Base-by-base conservation (phyloP, 2,113 vertebrate genomes). In the Herpetotheres cachinnans region DNA sequence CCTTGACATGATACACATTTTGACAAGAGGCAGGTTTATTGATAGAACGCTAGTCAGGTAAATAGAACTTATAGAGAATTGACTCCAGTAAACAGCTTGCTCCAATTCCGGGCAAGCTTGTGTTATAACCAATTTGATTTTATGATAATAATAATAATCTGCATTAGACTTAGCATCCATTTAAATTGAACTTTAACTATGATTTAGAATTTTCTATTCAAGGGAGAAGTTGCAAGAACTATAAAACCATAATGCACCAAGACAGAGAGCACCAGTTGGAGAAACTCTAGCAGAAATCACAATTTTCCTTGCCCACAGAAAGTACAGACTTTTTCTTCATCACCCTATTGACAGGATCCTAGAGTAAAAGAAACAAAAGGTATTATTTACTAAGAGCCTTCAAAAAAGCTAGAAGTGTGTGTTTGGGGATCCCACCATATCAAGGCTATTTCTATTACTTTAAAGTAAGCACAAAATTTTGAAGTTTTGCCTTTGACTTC, bases 1-100 rank as follows among this genome's bases (percentile, higher is more conserved):
- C 65, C 76, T 47, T 71, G 80, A 81, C 63, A 69, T 25, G 46
- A 92, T 70, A 77, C 62, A 80, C n/a, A 20, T 30, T 94, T 81
- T 90, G 86, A 95, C 77, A 90, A 79, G 63, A 92, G 76, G 59
- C 26, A 56, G 67, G 40, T 86, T 95, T 81, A 86, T 65, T 81
- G 78, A 90, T 13, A 71, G 63, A 80, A 93, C 49, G 44, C 3
- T 8, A 44, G 16, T 32, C 59, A 86, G 55, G 83, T 55, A 93
- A 92, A 90, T 26, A 50, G 54, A 83, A 78, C 66, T 67, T 78
- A 65, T 65, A 79, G 61, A 79, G 69, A 91, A 82, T 27, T 73
- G 77, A 49, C 83, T 83, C 40, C 8, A 4, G 44, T 36, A 87
- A 89, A 90, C 27, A 91, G 67, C 32, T 65, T 80, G 40, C 46